Conservation (phyloP, 2,888 invertebrate genomes). For the Coleophora deauratella region DNA sequence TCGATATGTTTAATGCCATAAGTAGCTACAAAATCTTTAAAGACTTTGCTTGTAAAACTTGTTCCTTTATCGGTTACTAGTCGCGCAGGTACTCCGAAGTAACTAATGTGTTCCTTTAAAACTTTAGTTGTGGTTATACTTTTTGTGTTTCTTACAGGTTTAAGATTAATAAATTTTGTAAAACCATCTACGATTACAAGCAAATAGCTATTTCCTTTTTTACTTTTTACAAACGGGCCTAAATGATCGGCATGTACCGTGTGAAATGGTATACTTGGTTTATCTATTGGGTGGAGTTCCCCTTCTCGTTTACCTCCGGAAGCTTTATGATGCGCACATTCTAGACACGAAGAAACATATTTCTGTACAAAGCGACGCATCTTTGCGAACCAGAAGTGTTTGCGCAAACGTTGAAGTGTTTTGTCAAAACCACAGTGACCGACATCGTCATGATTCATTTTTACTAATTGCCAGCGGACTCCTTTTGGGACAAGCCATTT, state of each 20-base stretch:
- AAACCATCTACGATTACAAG: conserved; percentile 12
- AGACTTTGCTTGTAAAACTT: no score
- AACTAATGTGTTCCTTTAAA: no score
- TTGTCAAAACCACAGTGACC: conserved; percentile 3
- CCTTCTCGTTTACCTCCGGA: neutral
- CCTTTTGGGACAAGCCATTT: neutral
- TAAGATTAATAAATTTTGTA: conserved; percentile 9
- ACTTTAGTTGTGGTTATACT: conserved; percentile 7
- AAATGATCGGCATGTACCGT: conserved; percentile 14
- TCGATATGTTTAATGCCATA: no score
- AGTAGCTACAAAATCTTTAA: no score
- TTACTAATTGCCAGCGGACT: neutral
- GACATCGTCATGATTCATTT: conserved; percentile 12
- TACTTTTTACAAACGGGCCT: conserved; percentile 15
- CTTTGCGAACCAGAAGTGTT: conserved; percentile 7
- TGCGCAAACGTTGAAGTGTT: conserved; percentile 1
- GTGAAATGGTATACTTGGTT: conserved; percentile 7
- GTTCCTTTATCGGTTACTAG: no score
- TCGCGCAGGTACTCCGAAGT: no score
- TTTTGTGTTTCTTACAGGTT: conserved; percentile 9
- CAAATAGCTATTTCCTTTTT: conserved; percentile 9
- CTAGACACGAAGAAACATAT: conserved; percentile 5
- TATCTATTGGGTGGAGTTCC: neutral
- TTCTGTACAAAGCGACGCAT: conserved; percentile 6
- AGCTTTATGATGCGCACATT: conserved; percentile 3